A percentile compares a stretch with the other conserved stretches of the same genome.
Conservation (phyloP, 2,888 invertebrate genomes). For the Neoaliturus tenellus region DNA sequence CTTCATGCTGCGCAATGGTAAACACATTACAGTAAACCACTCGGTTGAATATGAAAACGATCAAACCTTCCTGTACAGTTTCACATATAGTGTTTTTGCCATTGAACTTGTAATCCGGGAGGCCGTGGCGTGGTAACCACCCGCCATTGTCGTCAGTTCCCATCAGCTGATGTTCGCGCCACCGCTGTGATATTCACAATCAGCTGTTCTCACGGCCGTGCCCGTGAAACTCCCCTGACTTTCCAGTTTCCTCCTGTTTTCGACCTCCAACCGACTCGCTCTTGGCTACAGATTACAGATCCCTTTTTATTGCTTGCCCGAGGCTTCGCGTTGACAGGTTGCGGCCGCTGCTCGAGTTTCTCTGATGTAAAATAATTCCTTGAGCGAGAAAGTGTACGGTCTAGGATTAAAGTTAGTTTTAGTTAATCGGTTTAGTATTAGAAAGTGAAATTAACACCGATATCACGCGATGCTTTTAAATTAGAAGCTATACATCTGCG, state of each 20-base stretch:
- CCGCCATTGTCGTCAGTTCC: slow-evolving; percentile 26
- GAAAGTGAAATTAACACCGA: too few relatives aligned
- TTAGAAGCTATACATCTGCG: too few relatives aligned
- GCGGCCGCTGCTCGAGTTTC: not conserved
- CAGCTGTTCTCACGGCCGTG: slow-evolving; percentile 36
- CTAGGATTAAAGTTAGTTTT: not conserved
- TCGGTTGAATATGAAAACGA: too few relatives aligned
- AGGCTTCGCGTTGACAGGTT: not conserved
- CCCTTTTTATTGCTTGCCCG: not conserved
- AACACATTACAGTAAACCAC: too few relatives aligned
- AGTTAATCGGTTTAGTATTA: not conserved
- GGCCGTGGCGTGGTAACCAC: slow-evolving; percentile 14
- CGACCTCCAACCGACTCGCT: slow-evolving; percentile 2
- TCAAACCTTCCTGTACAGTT: too few relatives aligned
- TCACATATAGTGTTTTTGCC: slow-evolving; percentile 5
- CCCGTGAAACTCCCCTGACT: slow-evolving; percentile 30
- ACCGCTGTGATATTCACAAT: slow-evolving; percentile 12
- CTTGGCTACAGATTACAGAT: not conserved
- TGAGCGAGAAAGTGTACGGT: not conserved
- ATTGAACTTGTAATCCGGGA: slow-evolving; percentile 2
- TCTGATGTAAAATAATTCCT: not conserved
- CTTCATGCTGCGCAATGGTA: too few relatives aligned
- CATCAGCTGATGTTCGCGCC: slow-evolving; percentile 18
- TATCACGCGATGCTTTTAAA: too few relatives aligned
- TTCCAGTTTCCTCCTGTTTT: slow-evolving; percentile 30